Percentiles rank a stretch among this genome's conserved stretches.
phyloP scores from a whole-genome alignment of 1,140 invertebrate species.

The Drosophila rhopaloa region DNA sequence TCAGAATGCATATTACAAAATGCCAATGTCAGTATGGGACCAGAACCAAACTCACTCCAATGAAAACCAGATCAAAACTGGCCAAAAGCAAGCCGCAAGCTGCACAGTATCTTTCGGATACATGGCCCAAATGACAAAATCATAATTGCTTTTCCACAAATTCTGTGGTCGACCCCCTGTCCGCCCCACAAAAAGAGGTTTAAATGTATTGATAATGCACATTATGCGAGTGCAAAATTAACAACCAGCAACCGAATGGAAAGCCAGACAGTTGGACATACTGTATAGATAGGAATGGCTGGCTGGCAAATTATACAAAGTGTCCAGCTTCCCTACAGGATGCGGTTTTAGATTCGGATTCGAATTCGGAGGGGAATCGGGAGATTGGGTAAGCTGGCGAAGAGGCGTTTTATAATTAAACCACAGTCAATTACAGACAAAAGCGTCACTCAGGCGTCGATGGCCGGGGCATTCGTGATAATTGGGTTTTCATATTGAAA shows the following conservation, averaged over 20 bases:
- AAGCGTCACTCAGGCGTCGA: conserved; percentile 66
- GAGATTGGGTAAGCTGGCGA: conserved; percentile 5
- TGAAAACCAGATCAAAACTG: conserved; percentile 15
- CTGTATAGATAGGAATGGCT: background rate
- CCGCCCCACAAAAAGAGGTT: conserved; percentile 46
- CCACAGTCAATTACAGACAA: conserved; percentile 82
- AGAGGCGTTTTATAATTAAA: conserved; percentile 82
- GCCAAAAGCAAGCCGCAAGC: conserved; percentile 40
- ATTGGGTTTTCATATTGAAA: conserved; percentile 79
- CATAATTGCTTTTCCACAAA: conserved; percentile 81
- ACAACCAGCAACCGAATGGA: conserved; percentile 48
- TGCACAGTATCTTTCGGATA: conserved; percentile 66
- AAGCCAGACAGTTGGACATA: conserved; percentile 36
- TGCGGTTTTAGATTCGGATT: conserved; percentile 62
- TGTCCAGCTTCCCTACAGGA: conserved; percentile 44
- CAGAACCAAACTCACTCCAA: background rate
- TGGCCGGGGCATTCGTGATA: conserved; percentile 65
- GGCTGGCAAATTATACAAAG: conserved; percentile 67
- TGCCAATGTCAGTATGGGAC: conserved; percentile 51
- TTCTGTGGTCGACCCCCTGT: conserved; percentile 38
- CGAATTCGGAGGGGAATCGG: background rate
- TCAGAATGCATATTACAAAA: conserved; percentile 55
- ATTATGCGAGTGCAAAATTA: conserved; percentile 75
- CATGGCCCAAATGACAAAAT: conserved; percentile 72
- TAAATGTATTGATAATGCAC: conserved; percentile 83